Evolutionary conservation across 1,140 invertebrate genomes (phyloP), one percentile per base, ranked within the genome.

Genomic region (Notospermus geniculatus): DNA sequence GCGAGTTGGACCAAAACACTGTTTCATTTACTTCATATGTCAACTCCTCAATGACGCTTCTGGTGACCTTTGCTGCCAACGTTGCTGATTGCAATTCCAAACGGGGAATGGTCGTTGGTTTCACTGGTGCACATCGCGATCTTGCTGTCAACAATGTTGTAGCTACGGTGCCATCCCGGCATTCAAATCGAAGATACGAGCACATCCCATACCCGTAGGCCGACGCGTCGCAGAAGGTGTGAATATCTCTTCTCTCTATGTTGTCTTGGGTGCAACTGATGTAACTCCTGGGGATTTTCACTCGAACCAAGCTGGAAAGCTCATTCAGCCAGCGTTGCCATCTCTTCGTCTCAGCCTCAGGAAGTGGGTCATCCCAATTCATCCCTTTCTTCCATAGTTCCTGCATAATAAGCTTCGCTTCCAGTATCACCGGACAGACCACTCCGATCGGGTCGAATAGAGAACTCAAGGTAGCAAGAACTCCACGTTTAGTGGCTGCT

Each of bases 211-310:
- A 69, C 2, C 61, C 65, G 19, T 0, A n/a, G 1, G 13, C 53
- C 52, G 63, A 66, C 11, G 65, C 72, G 60, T 72, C 67, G 23
- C 66, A 68, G 43, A 74, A 72, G 41, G 67, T 54, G 54, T 72
- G 66, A 2, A 68, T 22, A 30, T 69, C 57, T 27, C 50, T 36
- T 0, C 1, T 1, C 30, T n/a, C 23, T 0, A 57, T 2, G 0
- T n/a, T n/a, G n/a, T n/a, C n/a, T n/a, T n/a, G n/a, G n/a, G n/a
- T 36, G 5, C 32, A 36, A 36, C 32, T 36, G 32, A 15, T 15
- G 15, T 4, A 15, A 36, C 32, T 7, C 5, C 5, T 36, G 32
- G 32, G n/a, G n/a, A n/a, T n/a, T n/a, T n/a, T n/a, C n/a, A n/a
- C n/a, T n/a, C n/a, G n/a, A n/a, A n/a, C n/a, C 32, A 36, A 36